These are phyloP conservation scores for Cryptocheilus praepositus DNA, from an alignment of 2,888 invertebrate genomes.

Conservation along the genomic window DNA sequence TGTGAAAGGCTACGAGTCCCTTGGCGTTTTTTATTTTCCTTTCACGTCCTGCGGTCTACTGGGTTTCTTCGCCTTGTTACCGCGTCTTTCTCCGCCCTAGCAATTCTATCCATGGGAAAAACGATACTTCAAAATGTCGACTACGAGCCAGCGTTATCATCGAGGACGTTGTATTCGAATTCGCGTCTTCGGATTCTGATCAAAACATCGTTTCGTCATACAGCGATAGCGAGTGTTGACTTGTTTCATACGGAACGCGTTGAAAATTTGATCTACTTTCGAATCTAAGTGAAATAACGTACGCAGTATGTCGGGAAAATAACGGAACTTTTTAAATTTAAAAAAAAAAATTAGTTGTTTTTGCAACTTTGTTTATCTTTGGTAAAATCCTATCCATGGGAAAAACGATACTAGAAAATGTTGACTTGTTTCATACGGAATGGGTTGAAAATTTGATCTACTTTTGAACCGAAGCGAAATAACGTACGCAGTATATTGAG, in stretches of 20 bases:
- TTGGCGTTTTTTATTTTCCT: slow-evolving; percentile 38
- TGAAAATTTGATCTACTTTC: too few species aligned
- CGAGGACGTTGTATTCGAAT: background rate
- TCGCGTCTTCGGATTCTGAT: background rate
- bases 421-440: too few species aligned
- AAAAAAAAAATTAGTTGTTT: too few species aligned
- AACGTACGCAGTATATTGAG: too few species aligned
- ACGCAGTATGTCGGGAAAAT: too few species aligned
- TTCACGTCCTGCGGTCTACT: slow-evolving; percentile 47
- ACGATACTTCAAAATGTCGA: background rate
- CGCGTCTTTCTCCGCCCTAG: background rate
- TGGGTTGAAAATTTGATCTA: too few species aligned
- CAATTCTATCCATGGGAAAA: background rate
- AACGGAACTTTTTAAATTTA: too few species aligned
- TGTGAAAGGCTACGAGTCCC: slow-evolving; percentile 60
- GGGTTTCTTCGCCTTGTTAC: slow-evolving; percentile 12
- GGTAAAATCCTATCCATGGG: background rate
- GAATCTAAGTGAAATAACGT: too few species aligned
- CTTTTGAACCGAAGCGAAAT: too few species aligned
- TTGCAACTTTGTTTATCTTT: too few species aligned
- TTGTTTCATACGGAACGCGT: too few species aligned
- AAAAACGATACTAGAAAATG: background rate
- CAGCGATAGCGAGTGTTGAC: too few species aligned
- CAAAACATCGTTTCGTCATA: background rate
- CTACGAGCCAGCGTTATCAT: background rate